Evolutionary conservation across 2,888 invertebrate genomes (phyloP).

Genomic region (Phaedon cochleariae): DNA sequence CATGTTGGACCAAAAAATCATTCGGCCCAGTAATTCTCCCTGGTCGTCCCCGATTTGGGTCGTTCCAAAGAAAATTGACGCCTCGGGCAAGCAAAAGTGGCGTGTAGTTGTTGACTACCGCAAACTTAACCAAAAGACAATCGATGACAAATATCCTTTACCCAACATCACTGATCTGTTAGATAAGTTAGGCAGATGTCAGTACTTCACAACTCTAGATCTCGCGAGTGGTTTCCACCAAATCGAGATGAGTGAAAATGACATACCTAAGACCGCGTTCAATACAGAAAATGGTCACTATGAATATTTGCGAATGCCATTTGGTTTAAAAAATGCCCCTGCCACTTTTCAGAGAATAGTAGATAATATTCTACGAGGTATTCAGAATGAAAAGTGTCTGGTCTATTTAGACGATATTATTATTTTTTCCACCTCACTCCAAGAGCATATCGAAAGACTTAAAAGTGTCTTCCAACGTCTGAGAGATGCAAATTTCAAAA

Average conservation of each 20-base stretch:
- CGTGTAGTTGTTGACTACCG: too few relatives aligned
- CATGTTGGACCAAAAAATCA: too few relatives aligned
- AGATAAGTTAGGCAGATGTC: conserved; percentile 19
- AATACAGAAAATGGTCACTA: conserved; percentile 23
- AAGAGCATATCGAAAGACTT: conserved; percentile 23
- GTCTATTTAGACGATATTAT: conserved; percentile 30
- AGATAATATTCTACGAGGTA: conserved; percentile 29
- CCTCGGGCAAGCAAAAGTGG: conserved; percentile 27
- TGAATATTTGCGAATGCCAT: conserved; percentile 20
- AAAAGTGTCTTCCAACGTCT: conserved; percentile 20
- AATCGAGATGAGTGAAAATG: conserved; percentile 26
- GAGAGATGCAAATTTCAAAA: conserved; percentile 22
- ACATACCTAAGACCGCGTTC: conserved; percentile 30
- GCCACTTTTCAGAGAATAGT: conserved; percentile 31
- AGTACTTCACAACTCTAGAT: conserved; percentile 21
- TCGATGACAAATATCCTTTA: conserved; percentile 20
- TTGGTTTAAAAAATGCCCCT: conserved; percentile 31
- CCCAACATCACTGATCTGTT: conserved; percentile 19
- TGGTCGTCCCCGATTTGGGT: conserved; percentile 28
- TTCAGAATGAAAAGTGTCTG: conserved; percentile 28
- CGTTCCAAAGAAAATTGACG: conserved; percentile 30
- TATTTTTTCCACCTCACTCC: conserved; percentile 24
- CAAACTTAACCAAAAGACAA: conserved; percentile 20
- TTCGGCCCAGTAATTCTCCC: conserved; percentile 18
- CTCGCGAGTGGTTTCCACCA: conserved; percentile 35